Percentiles rank a stretch among this genome's conserved stretches.
These are phyloP conservation scores for Temnothorax nylanderi DNA, from an alignment of 1,140 invertebrate species.

Conservation along the genomic window DNA sequence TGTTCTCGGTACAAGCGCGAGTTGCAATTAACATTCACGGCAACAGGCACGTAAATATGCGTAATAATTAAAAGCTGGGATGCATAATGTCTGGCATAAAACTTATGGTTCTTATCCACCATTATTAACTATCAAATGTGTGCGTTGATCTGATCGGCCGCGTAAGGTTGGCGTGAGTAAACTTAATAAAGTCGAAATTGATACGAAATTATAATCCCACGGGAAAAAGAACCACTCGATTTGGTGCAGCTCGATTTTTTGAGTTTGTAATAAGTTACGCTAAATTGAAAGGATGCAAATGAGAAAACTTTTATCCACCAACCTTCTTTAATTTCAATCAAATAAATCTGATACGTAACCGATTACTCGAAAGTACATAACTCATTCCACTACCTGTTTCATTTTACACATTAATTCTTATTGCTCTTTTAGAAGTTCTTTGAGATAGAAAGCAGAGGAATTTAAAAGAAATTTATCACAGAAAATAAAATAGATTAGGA, in stretches of 20 bases:
- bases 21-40: slow-evolving; percentile 58
- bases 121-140: slow-evolving; percentile 51
- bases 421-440: background rate
- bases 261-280: slow-evolving; percentile 10
- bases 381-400: background rate
- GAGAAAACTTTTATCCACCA: slow-evolving; percentile 20
- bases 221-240: background rate
- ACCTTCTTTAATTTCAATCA: slow-evolving; percentile 7
- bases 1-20: slow-evolving; percentile 41
- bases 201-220: slow-evolving; percentile 36
- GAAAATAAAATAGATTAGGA: background rate
- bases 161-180: slow-evolving; percentile 27
- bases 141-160: slow-evolving; percentile 16
- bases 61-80: slow-evolving; percentile 55
- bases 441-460: background rate
- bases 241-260: background rate
- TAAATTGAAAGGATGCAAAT: slow-evolving; percentile 38
- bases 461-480: background rate
- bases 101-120: slow-evolving; percentile 36
- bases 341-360: slow-evolving; percentile 9
- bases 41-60: slow-evolving; percentile 52
- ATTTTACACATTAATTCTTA: background rate
- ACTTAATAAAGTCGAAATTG: slow-evolving; percentile 53
- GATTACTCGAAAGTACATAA: slow-evolving; percentile 21
- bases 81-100: slow-evolving; percentile 32